These are phyloP conservation scores for Tympanoctomys barrerae DNA, from an alignment of 2,797 vertebrate species.

Conservation along the genomic window DNA sequence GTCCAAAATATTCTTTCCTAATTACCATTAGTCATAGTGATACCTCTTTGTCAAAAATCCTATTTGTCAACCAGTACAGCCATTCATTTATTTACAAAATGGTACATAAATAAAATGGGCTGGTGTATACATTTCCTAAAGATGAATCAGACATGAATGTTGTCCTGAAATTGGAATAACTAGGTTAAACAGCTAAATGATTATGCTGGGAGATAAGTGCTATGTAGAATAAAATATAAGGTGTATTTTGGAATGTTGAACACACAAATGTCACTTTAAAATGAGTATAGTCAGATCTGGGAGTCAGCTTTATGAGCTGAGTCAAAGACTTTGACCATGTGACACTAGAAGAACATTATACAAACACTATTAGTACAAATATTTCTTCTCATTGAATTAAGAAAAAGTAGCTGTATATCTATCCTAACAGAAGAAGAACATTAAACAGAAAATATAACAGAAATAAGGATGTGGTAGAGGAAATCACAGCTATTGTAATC, in stretches of 20 bases:
- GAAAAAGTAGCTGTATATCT: no score
- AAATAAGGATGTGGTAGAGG: not conserved
- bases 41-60: not conserved
- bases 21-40: not conserved
- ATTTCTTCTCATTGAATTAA: no score
- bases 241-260: not conserved
- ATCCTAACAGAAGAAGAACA: not conserved
- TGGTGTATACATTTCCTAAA: not conserved
- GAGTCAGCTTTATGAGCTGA: not conserved
- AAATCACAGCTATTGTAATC: not conserved
- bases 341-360: not conserved
- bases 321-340: not conserved
- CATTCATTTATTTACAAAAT: constrained; percentile 29
- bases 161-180: not conserved
- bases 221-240: not conserved
- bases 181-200: not conserved
- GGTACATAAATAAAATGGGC: not conserved
- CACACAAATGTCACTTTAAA: not conserved
- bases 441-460: not conserved
- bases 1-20: not conserved
- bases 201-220: not conserved
- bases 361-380: no score
- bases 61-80: not conserved
- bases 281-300: not conserved
- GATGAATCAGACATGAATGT: not conserved